Conservation (phyloP, 2,888 invertebrate species). For the Chrysina gloriosa region DNA sequence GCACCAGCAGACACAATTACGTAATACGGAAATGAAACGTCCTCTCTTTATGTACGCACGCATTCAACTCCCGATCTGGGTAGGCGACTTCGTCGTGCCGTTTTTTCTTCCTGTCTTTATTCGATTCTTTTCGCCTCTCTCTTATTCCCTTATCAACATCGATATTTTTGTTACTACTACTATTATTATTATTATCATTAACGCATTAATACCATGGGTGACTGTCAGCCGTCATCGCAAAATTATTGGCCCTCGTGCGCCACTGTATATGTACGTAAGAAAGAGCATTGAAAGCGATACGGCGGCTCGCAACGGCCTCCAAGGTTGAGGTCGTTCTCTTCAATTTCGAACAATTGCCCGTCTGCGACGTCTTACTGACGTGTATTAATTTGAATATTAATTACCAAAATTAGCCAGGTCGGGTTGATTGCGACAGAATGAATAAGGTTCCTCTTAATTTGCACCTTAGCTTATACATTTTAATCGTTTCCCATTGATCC, state of each 20-base stretch:
- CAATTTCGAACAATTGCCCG: slow-evolving; percentile 1
- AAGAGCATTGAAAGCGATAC: slow-evolving; percentile 1
- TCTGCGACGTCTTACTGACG: too few species aligned
- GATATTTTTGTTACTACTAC: too few species aligned
- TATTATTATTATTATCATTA: neutral
- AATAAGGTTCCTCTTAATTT: too few species aligned
- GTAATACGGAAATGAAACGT: neutral
- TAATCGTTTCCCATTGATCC: too few species aligned
- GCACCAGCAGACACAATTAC: too few species aligned
- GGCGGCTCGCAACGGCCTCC: slow-evolving; percentile 8
- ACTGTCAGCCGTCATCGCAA: neutral
- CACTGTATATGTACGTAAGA: neutral
- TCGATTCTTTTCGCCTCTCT: neutral
- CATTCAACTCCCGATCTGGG: neutral
- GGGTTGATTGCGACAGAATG: too few species aligned
- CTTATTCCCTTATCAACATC: too few species aligned
- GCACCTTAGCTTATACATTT: too few species aligned
- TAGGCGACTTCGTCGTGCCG: neutral
- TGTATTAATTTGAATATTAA: too few species aligned
- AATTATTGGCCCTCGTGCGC: neutral
- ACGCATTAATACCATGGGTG: slow-evolving; percentile 12
- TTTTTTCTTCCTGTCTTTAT: neutral
- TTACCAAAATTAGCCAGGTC: too few species aligned
- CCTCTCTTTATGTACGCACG: neutral
- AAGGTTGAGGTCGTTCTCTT: slow-evolving; percentile 28